Percentiles rank a stretch among this genome's conserved stretches.
Conservation (phyloP, 2,888 invertebrate genomes). For the Xestia xanthographa region DNA sequence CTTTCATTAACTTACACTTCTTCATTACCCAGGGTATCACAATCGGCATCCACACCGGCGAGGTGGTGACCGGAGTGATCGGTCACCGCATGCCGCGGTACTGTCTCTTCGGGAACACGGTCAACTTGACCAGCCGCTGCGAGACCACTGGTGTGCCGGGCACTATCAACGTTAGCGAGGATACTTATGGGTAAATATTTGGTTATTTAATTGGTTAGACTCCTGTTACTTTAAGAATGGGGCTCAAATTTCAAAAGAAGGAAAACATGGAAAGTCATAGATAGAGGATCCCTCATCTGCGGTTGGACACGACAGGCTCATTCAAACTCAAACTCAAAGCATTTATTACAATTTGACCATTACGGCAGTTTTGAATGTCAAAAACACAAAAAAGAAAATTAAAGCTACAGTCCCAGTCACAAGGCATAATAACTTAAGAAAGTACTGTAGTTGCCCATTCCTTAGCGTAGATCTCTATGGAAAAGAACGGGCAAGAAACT, state of each 20-base stretch:
- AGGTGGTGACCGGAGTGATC: slow-evolving; percentile 98
- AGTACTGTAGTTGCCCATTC: too few relatives aligned
- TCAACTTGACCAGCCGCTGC: slow-evolving; percentile 97
- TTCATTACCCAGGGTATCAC: slow-evolving; percentile 94
- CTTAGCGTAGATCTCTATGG: too few relatives aligned
- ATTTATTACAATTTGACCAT: too few relatives aligned
- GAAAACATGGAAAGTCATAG: not conserved
- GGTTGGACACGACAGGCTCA: too few relatives aligned
- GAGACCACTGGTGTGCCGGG: slow-evolving; percentile 98
- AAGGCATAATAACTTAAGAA: too few relatives aligned
- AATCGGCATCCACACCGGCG: slow-evolving; percentile 98
- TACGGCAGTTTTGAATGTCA: too few relatives aligned
- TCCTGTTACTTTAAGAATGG: not conserved
- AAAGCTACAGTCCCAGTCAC: too few relatives aligned
- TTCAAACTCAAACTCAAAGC: too few relatives aligned
- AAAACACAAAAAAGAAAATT: too few relatives aligned
- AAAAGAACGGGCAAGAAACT: too few relatives aligned
- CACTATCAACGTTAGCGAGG: slow-evolving; percentile 97
- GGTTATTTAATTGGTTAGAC: not conserved
- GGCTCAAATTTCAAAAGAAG: not conserved
- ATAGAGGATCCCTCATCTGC: not conserved
- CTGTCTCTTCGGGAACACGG: slow-evolving; percentile 98
- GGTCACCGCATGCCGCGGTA: slow-evolving; percentile 98
- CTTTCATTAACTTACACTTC: not conserved
- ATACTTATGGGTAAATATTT: slow-evolving; percentile 94